Evolutionary conservation across 2,797 vertebrate genomes (phyloP), one percentile per base, ranked within the genome.

Genomic region (Gadopsis marmoratus): DNA sequence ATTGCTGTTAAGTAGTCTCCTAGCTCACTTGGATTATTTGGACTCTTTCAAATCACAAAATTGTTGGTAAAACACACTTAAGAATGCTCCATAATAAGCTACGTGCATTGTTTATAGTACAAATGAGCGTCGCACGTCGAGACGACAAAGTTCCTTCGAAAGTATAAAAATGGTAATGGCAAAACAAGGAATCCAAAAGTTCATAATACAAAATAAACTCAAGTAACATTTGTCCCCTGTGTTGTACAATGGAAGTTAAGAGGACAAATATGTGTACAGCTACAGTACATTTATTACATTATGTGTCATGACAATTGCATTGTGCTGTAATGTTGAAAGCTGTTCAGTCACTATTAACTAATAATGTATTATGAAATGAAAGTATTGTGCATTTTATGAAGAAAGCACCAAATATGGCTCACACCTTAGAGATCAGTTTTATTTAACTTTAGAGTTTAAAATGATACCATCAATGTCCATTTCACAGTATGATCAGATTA

Each of bases 341-440:
- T 74, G 54, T 21, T 59, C 2, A 19, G 12, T 41, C 5, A 23
- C 23, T 50, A 17, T 6, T 64, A 47, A 58, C 2, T 29, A 41
- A 45, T 19, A 23, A 26, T 50, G 19, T 12, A 14, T 67, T 41
- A 33, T 19, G 35, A 26, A 51, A 54, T 19, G 26, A 56, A 21
- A 41, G 5, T 4, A 51, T 67, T 1, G 5, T 78, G 48, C 23
- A 61, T 17, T 68, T 78, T 4, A 55, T 26, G 26, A 68, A 71
- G 26, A 76, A 79, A 74, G 68, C 61, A 78, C 17, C n/a, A 70
- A 66, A 61, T 60, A 21, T 43, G 47, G 4, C 60, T 60, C 12
- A 47, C 23, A 23, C 33, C 7, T 33, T 21, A 6, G n/a, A 33
- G 26, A 35, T 10, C 23, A 50, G 50, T 10, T 21, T 4, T 21